Conservation (phyloP, 1,140 invertebrate genomes). For the Euwallacea similis region DNA sequence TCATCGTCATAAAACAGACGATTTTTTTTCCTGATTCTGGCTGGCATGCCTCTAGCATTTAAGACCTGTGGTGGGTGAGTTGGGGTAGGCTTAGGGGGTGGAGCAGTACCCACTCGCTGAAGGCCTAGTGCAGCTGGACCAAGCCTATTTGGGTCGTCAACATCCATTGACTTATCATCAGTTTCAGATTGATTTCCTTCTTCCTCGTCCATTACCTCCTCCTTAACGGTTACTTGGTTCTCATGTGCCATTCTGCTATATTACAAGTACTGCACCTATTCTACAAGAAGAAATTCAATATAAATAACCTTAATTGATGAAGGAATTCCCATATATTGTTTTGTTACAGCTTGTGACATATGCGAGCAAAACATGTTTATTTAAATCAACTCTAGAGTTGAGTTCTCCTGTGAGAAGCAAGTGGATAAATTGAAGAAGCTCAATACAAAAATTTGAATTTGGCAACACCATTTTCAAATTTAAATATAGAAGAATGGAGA, state of each 20-base stretch:
- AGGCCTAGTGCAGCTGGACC: slow-evolving; percentile 75
- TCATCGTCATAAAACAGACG: slow-evolving; percentile 90
- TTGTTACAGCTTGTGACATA: slow-evolving; percentile 45
- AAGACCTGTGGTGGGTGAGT: slow-evolving; percentile 73
- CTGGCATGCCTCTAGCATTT: slow-evolving; percentile 85
- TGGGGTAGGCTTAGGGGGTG: slow-evolving; percentile 68
- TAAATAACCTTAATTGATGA: not conserved
- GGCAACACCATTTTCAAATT: slow-evolving; percentile 52
- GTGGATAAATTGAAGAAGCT: slow-evolving; percentile 41
- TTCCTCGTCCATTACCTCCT: slow-evolving; percentile 54
- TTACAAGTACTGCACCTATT: not conserved
- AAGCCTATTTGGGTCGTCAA: slow-evolving; percentile 67
- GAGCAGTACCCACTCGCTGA: slow-evolving; percentile 74
- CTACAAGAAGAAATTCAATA: not conserved
- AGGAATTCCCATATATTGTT: not conserved
- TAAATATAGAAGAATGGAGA: slow-evolving; percentile 41
- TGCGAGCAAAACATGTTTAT: too few species aligned
- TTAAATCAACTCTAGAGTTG: slow-evolving; percentile 15
- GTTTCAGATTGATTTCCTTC: slow-evolving; percentile 59
- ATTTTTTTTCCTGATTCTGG: slow-evolving; percentile 87
- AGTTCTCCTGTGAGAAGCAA: not conserved
- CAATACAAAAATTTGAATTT: slow-evolving; percentile 49
- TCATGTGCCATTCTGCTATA: slow-evolving; percentile 48
- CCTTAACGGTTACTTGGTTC: slow-evolving; percentile 56
- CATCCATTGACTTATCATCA: slow-evolving; percentile 59